Percentiles rank a stretch among this genome's conserved stretches.
Evolutionary conservation across 2,888 invertebrate genomes (phyloP).

Genomic region (Noctua janthe): DNA sequence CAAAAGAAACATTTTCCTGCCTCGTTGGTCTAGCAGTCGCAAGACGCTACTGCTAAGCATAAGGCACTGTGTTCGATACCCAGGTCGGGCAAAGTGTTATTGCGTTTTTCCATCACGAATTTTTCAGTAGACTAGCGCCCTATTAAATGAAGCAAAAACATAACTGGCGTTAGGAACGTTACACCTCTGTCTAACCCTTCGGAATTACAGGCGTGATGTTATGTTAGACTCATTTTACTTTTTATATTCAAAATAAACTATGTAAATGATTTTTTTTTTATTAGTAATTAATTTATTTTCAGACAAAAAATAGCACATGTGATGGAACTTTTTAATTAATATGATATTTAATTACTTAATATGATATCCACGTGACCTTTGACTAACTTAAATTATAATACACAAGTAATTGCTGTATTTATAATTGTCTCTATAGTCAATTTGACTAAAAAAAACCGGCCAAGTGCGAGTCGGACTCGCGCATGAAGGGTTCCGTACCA

Average conservation of each 20-base stretch:
- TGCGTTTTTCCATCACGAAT: neutral
- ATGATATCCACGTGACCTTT: neutral
- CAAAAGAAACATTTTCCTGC: neutral
- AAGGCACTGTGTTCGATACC: neutral
- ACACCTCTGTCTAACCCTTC: too few species aligned
- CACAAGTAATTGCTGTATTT: neutral
- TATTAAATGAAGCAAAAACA: neutral
- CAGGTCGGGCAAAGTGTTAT: neutral
- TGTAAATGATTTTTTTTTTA: too few species aligned
- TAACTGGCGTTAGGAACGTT: neutral
- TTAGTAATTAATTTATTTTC: too few species aligned
- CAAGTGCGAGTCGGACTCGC: too few species aligned
- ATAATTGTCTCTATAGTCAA: neutral
- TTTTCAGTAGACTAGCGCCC: neutral
- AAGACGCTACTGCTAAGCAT: neutral
- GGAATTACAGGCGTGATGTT: too few species aligned
- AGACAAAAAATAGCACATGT: too few species aligned
- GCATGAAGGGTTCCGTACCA: too few species aligned
- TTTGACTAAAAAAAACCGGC: too few species aligned
- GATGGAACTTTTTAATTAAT: neutral
- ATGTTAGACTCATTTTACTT: too few species aligned
- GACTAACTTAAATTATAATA: neutral
- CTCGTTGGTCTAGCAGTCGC: neutral
- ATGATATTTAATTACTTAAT: too few species aligned
- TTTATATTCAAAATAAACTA: neutral